Base-by-base conservation (phyloP, 1,140 invertebrate genomes). In the Copidosoma floridanum region DNA sequence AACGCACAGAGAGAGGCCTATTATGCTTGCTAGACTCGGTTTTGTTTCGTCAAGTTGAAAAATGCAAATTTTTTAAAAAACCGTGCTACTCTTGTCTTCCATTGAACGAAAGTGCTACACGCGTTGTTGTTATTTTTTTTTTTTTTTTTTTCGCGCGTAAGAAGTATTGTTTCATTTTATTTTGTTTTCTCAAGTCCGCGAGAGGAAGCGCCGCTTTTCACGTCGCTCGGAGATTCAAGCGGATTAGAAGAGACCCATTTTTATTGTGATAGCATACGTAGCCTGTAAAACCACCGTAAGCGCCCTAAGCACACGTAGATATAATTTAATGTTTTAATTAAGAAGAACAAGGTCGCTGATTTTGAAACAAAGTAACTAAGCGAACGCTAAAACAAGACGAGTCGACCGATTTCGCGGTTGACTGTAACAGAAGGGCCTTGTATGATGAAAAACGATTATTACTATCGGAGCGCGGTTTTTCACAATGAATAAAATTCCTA, bases 181-280 rank as follows among this genome's bases (percentile, higher is more conserved):
- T 47, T 35, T 24, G 0, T 26, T 10, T 27, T 14, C 47, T 60
- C 52, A 26, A 8, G 27, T 57, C 61, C 27, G 24, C 50, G 8
- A 24, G 18, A 26, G 58, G 61, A 64, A 63, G 54, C 58, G 65
- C 70, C 57, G 65, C 64, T 72, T 74, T 76, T 69, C 43, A 67
- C 69, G 64, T 71, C 65, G 65, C 57, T 59, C 53, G 61, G 67
- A 68, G 66, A 56, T 55, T 61, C 29, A n/a, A n/a, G n/a, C n/a
- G n/a, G n/a, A n/a, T n/a, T n/a, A 41, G 3, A 38, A 69, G 63
- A 67, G 69, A 64, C 64, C 67, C 70, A 70, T 69, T 72, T 69
- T 53, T 67, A 74, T 77, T 79, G 77, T 73, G 77, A 79, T 78
- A 77, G 75, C 74, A 73, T 72, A 68, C n/a, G n/a, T 75, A 70